Conservation (phyloP, 2,888 invertebrate genomes). For the Leptopterna dolabrata region DNA sequence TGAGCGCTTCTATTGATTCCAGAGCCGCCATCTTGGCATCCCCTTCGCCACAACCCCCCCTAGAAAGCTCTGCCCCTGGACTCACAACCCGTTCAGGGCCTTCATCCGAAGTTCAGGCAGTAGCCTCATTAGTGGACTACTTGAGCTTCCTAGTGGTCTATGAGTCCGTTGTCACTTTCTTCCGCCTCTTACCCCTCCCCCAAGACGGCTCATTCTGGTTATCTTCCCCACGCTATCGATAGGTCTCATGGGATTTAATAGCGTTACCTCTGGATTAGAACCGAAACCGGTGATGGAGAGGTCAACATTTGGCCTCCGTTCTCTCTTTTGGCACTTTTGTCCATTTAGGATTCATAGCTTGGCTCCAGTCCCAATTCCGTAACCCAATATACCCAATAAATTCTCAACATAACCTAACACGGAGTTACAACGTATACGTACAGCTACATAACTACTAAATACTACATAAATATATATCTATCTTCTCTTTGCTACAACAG, state of each 20-base stretch:
- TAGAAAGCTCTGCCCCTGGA: background rate
- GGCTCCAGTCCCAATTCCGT: background rate
- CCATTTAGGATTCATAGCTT: background rate
- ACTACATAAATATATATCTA: no score
- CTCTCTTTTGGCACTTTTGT: background rate
- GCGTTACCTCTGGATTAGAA: background rate
- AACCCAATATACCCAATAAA: no score
- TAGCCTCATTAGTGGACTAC: constrained; percentile 21
- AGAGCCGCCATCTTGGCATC: constrained; percentile 52
- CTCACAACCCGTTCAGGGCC: constrained; percentile 7
- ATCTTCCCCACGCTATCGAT: background rate
- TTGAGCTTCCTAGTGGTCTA: constrained; percentile 31
- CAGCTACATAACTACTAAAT: no score
- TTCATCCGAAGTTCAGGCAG: constrained; percentile 38
- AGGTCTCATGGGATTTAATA: background rate
- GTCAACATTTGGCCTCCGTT: constrained; percentile 28
- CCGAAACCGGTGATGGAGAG: constrained; percentile 12
- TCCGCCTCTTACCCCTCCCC: background rate
- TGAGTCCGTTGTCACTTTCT: constrained; percentile 34
- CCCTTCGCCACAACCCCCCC: constrained; percentile 13
- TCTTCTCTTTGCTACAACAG: no score
- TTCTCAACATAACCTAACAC: no score
- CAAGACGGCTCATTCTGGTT: background rate
- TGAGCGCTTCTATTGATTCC: constrained; percentile 56
- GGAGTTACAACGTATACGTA: no score